Base-by-base conservation (phyloP, 2,888 invertebrate species). In the Lasioglossum lativentre region DNA sequence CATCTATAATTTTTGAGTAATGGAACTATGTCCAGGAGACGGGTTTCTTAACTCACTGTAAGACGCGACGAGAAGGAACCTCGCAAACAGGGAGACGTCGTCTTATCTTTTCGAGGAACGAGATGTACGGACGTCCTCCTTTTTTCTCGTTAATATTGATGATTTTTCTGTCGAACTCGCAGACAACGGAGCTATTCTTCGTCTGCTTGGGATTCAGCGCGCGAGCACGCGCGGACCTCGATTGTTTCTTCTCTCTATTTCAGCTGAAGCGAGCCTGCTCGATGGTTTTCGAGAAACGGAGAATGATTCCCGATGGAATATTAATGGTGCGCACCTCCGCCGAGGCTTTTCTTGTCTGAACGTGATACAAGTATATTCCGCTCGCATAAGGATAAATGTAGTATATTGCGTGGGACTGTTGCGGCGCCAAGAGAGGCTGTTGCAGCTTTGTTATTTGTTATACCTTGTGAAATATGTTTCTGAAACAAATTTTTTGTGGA, bases 101-200 rank as follows among this genome's bases (percentile, higher is more conserved):
- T 34, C 70, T 75, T 86, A 86, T 86, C 85, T 83, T 52, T 59
- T 27, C 59, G 59, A 59, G 45, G n/a, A 56, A 47, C 76, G 70
- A 77, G 83, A 79, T 80, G 76, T 76, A 82, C 66, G 66, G 30
- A 68, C 34, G 70, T 40, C 70, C 85, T 70, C 42, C 56, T 52
- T 42, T 47, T 66, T 71, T 38, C 86, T 80, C 75, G 86, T 86
- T 86, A 86, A 86, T 86, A 86, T 86, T 86, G 83, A 86, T 86
- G 86, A 80, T 83, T 80, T 71, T 71, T 83, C 45, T 59, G 74
- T 52, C 45, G 59, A 75, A 16, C 74, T 38, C 10, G 23, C 30
- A 30, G 75, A 59, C 34, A 63, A 63, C 30, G 66, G 30, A 30
- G 42, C 42, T 59, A 59, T 59, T 59, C 59, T 27, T 27, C 19